These are phyloP conservation scores for Nephotettix cincticeps DNA, from an alignment of 1,140 invertebrate genomes.

Conservation along the genomic window DNA sequence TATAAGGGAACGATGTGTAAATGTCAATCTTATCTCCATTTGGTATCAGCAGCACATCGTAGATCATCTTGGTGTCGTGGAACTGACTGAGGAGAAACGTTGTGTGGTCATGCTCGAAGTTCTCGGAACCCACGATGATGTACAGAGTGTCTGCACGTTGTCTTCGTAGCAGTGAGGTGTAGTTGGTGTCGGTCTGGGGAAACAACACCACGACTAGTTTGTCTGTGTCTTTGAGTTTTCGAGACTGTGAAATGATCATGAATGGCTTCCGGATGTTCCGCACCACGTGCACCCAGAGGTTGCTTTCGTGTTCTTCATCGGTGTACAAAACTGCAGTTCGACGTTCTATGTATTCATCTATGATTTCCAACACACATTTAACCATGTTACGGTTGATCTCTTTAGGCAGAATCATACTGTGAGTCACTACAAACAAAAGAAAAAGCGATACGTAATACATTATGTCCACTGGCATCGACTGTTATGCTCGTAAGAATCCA, in stretches of 20 bases:
- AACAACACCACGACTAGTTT: conserved; percentile 1
- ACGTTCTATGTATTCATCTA: background rate
- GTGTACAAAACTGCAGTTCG: background rate
- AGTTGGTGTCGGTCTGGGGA: background rate
- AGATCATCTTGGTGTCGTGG: background rate
- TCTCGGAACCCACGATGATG: background rate
- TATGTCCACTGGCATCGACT: too few species aligned
- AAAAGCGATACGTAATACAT: background rate
- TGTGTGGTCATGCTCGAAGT: background rate
- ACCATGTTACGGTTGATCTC: background rate
- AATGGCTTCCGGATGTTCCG: background rate
- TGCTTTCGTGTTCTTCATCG: background rate
- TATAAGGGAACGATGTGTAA: conserved; percentile 12
- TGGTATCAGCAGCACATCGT: background rate
- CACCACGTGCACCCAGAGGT: background rate
- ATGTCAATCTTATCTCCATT: background rate
- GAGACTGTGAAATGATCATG: background rate
- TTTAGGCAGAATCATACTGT: background rate
- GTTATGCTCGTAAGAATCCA: too few species aligned
- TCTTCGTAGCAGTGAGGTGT: background rate
- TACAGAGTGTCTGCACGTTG: background rate
- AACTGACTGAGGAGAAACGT: background rate
- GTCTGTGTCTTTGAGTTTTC: background rate
- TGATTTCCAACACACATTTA: background rate
- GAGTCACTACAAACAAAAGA: background rate